These are phyloP conservation scores for Augochlorella aurata DNA, from an alignment of 2,888 invertebrate genomes.

Conservation along the genomic window DNA sequence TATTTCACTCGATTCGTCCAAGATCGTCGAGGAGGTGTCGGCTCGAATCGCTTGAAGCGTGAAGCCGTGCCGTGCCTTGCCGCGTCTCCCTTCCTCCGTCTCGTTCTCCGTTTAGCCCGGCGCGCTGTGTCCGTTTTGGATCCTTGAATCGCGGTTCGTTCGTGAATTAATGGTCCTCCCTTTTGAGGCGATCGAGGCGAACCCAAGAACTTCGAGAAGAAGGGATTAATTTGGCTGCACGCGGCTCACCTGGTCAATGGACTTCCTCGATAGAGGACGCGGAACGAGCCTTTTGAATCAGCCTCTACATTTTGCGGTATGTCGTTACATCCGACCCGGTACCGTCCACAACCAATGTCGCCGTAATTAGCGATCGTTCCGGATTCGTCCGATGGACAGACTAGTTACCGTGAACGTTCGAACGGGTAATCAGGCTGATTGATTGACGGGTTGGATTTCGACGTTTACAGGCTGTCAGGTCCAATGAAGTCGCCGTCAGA, in stretches of 20 bases:
- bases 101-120: neutral
- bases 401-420: slow-evolving; percentile 38
- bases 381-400: slow-evolving; percentile 25
- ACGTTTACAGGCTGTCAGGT: slow-evolving; percentile 45
- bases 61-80: neutral
- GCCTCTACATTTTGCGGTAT: neutral
- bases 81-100: too few relatives aligned
- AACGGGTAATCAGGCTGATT: slow-evolving; percentile 46
- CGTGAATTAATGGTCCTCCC: slow-evolving; percentile 26
- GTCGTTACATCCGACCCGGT: neutral
- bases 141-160: slow-evolving; percentile 26
- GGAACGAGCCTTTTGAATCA: slow-evolving; percentile 10
- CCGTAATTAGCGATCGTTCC: slow-evolving; percentile 33
- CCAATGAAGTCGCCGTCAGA: slow-evolving; percentile 42
- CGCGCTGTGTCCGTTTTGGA: slow-evolving; percentile 15
- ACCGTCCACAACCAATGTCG: slow-evolving; percentile 28
- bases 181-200: slow-evolving; percentile 19
- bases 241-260: neutral
- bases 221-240: slow-evolving; percentile 22
- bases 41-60: slow-evolving; percentile 11
- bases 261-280: neutral
- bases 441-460: slow-evolving; percentile 50
- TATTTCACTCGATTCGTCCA: neutral
- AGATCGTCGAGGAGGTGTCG: neutral
- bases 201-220: neutral